These are phyloP conservation scores for Delichon dasypus DNA, from an alignment of 2,797 vertebrate species.

Conservation along the genomic window DNA sequence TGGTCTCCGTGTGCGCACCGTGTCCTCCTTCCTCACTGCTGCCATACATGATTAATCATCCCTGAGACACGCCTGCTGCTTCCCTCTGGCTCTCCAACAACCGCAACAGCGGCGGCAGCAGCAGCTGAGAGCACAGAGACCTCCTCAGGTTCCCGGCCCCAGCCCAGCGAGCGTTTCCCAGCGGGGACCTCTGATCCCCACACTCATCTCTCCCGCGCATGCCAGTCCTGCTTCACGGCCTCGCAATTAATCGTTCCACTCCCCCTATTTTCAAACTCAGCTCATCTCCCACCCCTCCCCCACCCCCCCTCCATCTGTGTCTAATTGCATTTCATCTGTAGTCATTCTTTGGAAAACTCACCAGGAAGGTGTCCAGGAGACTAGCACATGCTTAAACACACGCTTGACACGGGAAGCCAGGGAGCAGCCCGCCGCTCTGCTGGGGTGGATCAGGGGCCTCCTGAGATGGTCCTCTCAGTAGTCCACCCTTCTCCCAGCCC, in stretches of 20 bases:
- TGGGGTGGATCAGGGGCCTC: background rate
- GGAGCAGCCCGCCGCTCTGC: background rate
- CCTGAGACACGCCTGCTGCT: slow-evolving; percentile 65
- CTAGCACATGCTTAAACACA: slow-evolving; percentile 47
- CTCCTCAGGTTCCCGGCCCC: slow-evolving; percentile 45
- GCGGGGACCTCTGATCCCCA: slow-evolving; percentile 11
- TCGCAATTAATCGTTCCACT: slow-evolving; percentile 42
- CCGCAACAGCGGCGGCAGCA: slow-evolving; percentile 3
- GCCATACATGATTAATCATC: slow-evolving; percentile 71
- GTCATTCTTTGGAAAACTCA: slow-evolving; percentile 55
- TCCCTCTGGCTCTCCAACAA: slow-evolving; percentile 59
- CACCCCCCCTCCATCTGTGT: slow-evolving; percentile 51
- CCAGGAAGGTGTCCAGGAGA: slow-evolving; percentile 37
- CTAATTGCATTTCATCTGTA: slow-evolving; percentile 65
- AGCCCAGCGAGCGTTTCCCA: slow-evolving; percentile 29
- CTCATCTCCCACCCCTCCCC: slow-evolving; percentile 41
- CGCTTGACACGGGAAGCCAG: background rate
- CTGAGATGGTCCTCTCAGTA: background rate
- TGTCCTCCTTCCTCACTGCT: slow-evolving; percentile 47
- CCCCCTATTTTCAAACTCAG: slow-evolving; percentile 27
- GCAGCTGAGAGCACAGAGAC: slow-evolving; percentile 45
- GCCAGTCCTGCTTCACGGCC: slow-evolving; percentile 1
- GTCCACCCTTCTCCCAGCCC: background rate
- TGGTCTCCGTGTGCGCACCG: background rate
- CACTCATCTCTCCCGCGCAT: background rate